These are phyloP conservation scores for Andrena bicolor DNA, from an alignment of 2,888 invertebrate genomes.

Conservation along the genomic window DNA sequence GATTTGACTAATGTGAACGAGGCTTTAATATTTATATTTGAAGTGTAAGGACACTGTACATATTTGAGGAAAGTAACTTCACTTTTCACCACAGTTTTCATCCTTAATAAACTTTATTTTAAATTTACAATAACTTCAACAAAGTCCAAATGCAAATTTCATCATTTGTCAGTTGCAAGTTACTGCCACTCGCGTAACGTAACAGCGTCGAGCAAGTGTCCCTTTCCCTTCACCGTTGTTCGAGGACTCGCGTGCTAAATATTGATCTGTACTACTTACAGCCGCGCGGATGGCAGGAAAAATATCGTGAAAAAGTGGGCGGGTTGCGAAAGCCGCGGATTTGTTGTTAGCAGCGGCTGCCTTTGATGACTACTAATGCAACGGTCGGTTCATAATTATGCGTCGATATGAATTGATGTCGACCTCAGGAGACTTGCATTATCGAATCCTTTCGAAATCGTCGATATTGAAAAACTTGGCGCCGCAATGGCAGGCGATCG, in stretches of 20 bases:
- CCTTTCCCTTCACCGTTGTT: slow-evolving; percentile 11
- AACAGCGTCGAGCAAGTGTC: background rate
- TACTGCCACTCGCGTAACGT: too few species aligned
- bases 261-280: slow-evolving; percentile 34
- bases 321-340: slow-evolving; percentile 37
- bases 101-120: too few species aligned
- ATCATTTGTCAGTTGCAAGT: too few species aligned
- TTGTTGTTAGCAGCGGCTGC: slow-evolving; percentile 31
- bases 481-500: background rate
- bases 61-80: too few species aligned
- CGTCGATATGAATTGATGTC: slow-evolving; percentile 23
- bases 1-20: too few species aligned
- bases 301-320: slow-evolving; percentile 16
- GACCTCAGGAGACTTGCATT: slow-evolving; percentile 12
- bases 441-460: slow-evolving; percentile 46
- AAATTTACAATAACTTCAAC: too few species aligned
- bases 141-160: too few species aligned
- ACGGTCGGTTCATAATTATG: slow-evolving; percentile 34
- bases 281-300: slow-evolving; percentile 14
- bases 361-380: slow-evolving; percentile 51
- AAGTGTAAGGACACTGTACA: too few species aligned
- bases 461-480: background rate
- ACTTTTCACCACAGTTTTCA: too few species aligned
- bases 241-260: slow-evolving; percentile 1
- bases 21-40: too few species aligned